Percentiles rank a stretch among this genome's conserved stretches.
These are phyloP conservation scores for Crenichthys baileyi DNA, from an alignment of 2,797 vertebrate genomes.

Conservation along the genomic window DNA sequence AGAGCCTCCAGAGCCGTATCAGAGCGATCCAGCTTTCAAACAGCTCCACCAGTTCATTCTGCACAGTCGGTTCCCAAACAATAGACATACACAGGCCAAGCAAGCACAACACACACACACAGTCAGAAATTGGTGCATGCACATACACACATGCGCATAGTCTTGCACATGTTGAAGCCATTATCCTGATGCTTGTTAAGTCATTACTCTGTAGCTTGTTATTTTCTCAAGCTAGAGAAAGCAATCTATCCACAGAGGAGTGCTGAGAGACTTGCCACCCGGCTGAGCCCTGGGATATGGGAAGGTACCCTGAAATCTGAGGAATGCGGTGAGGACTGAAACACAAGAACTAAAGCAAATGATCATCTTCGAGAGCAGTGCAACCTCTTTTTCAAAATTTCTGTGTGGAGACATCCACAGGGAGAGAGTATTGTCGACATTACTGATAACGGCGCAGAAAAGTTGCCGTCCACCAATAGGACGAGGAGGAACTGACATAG, in stretches of 20 bases:
- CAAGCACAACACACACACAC: conserved; percentile 47
- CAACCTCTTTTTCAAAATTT: conserved; percentile 62
- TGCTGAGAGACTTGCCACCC: conserved; percentile 83
- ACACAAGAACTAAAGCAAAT: conserved; percentile 62
- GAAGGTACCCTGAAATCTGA: conserved; percentile 81
- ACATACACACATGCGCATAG: conserved; percentile 60
- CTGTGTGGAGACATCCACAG: conserved; percentile 54
- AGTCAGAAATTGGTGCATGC: conserved; percentile 48
- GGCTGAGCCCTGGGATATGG: conserved; percentile 77
- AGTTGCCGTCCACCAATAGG: conserved; percentile 66
- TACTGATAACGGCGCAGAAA: conserved; percentile 78
- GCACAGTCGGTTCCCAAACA: conserved; percentile 70
- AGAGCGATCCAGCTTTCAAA: conserved; percentile 68
- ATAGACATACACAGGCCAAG: conserved; percentile 57
- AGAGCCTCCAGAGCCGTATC: conserved; percentile 49
- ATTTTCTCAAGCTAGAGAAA: conserved; percentile 83
- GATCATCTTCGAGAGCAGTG: conserved; percentile 52
- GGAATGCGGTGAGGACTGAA: conserved; percentile 76
- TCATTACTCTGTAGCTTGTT: conserved; percentile 85
- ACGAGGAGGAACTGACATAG: conserved; percentile 75
- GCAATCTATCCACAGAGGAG: conserved; percentile 79
- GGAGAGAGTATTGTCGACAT: conserved; percentile 63
- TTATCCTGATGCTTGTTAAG: conserved; percentile 85
- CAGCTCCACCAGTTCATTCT: conserved; percentile 65
- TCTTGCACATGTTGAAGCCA: conserved; percentile 81